Conservation (phyloP, 1,140 invertebrate genomes). For the Bombus sylvicola region DNA sequence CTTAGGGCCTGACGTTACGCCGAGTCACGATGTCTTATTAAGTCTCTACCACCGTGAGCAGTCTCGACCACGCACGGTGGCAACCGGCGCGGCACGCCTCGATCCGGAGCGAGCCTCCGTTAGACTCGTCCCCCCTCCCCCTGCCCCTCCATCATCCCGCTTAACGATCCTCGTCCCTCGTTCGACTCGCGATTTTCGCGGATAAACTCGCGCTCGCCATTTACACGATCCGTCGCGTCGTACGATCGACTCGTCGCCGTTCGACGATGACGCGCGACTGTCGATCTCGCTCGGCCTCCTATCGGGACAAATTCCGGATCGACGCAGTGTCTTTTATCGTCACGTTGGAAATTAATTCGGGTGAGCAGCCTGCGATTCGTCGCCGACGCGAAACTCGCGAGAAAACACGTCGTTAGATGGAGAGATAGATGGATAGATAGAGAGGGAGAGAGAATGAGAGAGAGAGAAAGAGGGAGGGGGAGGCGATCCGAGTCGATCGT, state of each 20-base stretch:
- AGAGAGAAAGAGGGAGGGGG: too few relatives aligned
- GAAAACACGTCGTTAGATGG: background rate
- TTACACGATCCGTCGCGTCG: background rate
- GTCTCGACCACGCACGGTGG: conserved; percentile 61
- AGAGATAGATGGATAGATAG: fast-evolving
- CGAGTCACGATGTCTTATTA: conserved; percentile 83
- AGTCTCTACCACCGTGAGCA: conserved; percentile 67
- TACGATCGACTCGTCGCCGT: too few relatives aligned
- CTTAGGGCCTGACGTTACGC: conserved; percentile 80
- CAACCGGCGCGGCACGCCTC: conserved; percentile 41
- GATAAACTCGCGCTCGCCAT: conserved; percentile 16
- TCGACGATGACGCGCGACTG: too few relatives aligned
- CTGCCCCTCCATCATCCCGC: background rate
- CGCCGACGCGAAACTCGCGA: background rate
- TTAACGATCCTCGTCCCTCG: conserved; percentile 33
- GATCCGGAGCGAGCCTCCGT: conserved; percentile 38
- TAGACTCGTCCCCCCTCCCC: background rate
- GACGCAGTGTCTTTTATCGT: too few relatives aligned
- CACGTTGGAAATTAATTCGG: background rate
- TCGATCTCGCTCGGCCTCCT: too few relatives aligned
- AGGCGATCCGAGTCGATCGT: too few relatives aligned
- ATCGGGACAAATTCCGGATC: too few relatives aligned
- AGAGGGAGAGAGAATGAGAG: too few relatives aligned
- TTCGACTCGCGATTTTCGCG: conserved; percentile 44
- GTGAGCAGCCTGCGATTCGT: background rate